A percentile compares a stretch with the other conserved stretches of the same genome.
Conservation (phyloP, 2,888 invertebrate genomes). For the Aleiodes leptofemur region DNA sequence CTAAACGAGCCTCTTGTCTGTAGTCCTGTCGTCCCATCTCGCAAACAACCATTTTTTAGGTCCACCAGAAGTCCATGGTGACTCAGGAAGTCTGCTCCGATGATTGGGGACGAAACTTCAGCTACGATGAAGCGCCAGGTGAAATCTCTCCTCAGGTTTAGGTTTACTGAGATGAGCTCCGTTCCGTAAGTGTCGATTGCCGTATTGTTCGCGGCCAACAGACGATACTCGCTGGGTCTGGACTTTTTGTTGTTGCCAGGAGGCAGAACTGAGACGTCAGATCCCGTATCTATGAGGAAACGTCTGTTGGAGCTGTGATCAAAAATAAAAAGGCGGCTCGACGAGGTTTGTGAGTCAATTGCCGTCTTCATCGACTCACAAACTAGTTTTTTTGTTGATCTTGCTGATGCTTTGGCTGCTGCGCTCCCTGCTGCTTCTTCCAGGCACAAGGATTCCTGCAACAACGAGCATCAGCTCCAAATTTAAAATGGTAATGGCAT, state of each 20-base stretch:
- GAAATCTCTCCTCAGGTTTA: neutral
- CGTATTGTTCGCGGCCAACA: neutral
- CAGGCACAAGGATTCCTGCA: no score
- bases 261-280: neutral
- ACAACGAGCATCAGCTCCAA: no score
- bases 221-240: neutral
- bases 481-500: no score
- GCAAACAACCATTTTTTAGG: neutral
- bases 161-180: neutral
- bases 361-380: no score
- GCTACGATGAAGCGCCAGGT: neutral
- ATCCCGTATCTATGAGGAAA: neutral
- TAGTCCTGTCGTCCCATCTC: neutral
- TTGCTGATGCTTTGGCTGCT: no score
- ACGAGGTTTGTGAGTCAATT: neutral
- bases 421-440: no score
- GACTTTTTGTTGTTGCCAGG: neutral
- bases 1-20: neutral
- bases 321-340: constrained; percentile 1
- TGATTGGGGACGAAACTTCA: neutral
- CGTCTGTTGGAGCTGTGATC: neutral
- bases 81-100: neutral
- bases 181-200: neutral
- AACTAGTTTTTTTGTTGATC: no score
- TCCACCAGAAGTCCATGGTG: neutral